Evolutionary conservation across 2,113 vertebrate genomes (phyloP), one percentile per base, ranked within the genome.

Genomic region (Ahaetulla prasina): DNA sequence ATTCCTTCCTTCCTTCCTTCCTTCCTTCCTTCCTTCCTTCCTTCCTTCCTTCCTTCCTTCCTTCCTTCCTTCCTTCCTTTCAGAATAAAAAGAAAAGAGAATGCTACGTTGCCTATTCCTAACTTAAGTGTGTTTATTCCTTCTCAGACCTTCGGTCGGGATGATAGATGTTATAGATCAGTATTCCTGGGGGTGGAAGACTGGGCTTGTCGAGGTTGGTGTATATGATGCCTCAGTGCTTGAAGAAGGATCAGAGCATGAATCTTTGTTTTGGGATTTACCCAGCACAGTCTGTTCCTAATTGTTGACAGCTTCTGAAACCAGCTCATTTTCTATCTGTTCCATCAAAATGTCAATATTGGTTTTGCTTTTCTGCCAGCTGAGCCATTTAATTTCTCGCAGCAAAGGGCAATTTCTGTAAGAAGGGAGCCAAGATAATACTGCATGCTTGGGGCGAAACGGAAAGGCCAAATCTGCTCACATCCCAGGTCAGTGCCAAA

Each of bases 361-460:
- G 86, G 90, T 53, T 93, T 93, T 93, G 45, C 90, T 93, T 85
- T 89, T 84, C 87, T 84, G 92, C 90, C 87, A 91, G 52, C 90
- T 85, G 87, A 93, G 90, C 68, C 87, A 91, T 93, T 93, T 91
- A 91, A 60, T 85, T 91, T 93, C 35, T 47, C 35, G n/a, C 53
- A 53, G 68, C 87, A 91, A 53, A 85, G 90, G 92, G 45, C 92
- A 89, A 49, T 89, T 85, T 85, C 68, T 85, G n/a, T 87, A 85
- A 91, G 53, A 85, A 85, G 86, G 57, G 86, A 89, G 86, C 90
- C 45, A 60, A 91, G 63, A 85, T 50, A 84, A 89, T 91, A 91
- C 30, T 85, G 85, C 43, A 30, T 74, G 9, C 50, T 88, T 39
- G 63, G 45, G 47, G 25, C 12, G 10, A 57, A 49, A 87, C 45